Conservation (phyloP, 2,888 invertebrate genomes). For the Scaptodrosophila latifasciaeformis region DNA sequence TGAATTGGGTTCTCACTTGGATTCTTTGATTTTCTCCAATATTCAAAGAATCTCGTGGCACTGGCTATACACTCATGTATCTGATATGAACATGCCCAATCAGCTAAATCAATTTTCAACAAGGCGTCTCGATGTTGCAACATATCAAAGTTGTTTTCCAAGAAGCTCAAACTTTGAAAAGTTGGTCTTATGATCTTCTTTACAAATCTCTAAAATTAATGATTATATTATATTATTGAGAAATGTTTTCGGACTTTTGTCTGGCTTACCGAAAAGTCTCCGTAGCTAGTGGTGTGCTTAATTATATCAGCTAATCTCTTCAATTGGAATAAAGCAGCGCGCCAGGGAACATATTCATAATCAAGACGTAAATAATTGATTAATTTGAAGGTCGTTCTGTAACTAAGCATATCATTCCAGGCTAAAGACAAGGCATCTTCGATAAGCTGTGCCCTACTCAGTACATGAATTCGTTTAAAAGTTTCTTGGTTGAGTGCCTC, state of each 20-base stretch:
- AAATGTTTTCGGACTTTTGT: too few relatives aligned
- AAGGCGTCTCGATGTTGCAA: conserved; percentile 74
- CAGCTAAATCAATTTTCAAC: conserved; percentile 75
- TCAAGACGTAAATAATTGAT: conserved; percentile 74
- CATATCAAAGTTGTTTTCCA: neutral
- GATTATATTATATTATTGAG: neutral
- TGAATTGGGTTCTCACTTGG: neutral
- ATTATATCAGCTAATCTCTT: conserved; percentile 77
- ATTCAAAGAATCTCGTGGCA: too few relatives aligned
- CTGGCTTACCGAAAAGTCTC: neutral
- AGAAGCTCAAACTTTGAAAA: neutral
- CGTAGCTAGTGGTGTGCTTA: neutral
- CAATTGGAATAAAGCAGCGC: conserved; percentile 77
- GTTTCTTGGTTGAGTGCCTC: conserved; percentile 76
- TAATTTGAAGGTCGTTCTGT: conserved; percentile 77
- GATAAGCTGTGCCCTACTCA: conserved; percentile 86
- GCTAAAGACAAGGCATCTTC: conserved; percentile 83
- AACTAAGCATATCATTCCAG: conserved; percentile 79
- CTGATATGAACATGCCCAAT: conserved; percentile 77
- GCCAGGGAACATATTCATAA: conserved; percentile 73
- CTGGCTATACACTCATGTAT: neutral
- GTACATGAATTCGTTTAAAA: conserved; percentile 77
- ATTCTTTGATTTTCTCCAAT: neutral
- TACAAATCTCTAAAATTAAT: neutral
- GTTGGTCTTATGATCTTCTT: neutral